Percentiles rank a stretch among this genome's conserved stretches.
phyloP scores from a whole-genome alignment of 2,797 vertebrate species.

The Sebastes hopkinsi region DNA sequence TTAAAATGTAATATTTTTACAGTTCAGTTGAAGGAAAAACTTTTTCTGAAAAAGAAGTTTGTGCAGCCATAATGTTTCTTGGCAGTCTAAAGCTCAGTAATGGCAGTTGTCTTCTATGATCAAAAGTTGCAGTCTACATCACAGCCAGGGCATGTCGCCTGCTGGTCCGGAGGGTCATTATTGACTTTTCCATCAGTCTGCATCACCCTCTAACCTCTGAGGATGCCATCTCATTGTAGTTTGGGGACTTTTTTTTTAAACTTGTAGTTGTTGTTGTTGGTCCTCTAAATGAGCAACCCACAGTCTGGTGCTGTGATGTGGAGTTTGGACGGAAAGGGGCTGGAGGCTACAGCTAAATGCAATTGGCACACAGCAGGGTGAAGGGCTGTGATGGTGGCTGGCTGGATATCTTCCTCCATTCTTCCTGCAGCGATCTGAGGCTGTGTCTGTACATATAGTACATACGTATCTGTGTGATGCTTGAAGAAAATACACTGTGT shows the following conservation, averaged over 20 bases:
- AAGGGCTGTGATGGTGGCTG: slow-evolving; percentile 18
- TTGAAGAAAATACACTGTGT: not conserved
- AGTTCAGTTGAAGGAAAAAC: not conserved
- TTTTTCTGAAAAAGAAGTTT: not conserved
- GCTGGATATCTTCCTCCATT: slow-evolving; percentile 12
- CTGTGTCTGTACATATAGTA: not conserved
- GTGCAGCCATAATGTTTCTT: not conserved
- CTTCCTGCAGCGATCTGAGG: slow-evolving; percentile 18
- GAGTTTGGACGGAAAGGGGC: slow-evolving; percentile 32
- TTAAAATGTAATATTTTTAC: not conserved
- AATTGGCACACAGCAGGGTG: slow-evolving; percentile 35
- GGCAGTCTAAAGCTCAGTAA: not conserved
- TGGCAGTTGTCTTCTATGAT: not conserved
- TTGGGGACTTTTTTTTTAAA: slow-evolving; percentile 3
- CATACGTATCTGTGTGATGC: not conserved
- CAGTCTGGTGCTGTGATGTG: slow-evolving; percentile 3
- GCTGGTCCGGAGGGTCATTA: slow-evolving; percentile 54
- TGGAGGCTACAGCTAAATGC: slow-evolving; percentile 38
- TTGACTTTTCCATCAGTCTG: slow-evolving; percentile 57
- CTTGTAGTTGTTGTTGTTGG: not conserved
- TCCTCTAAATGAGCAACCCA: slow-evolving; percentile 12
- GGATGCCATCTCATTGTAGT: slow-evolving; percentile 22
- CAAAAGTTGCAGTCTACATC: slow-evolving; percentile 1
- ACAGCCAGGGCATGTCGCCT: not conserved
- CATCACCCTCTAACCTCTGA: slow-evolving; percentile 36